Conservation (phyloP, 2,113 vertebrate genomes). For the Limnothrissa miodon region DNA sequence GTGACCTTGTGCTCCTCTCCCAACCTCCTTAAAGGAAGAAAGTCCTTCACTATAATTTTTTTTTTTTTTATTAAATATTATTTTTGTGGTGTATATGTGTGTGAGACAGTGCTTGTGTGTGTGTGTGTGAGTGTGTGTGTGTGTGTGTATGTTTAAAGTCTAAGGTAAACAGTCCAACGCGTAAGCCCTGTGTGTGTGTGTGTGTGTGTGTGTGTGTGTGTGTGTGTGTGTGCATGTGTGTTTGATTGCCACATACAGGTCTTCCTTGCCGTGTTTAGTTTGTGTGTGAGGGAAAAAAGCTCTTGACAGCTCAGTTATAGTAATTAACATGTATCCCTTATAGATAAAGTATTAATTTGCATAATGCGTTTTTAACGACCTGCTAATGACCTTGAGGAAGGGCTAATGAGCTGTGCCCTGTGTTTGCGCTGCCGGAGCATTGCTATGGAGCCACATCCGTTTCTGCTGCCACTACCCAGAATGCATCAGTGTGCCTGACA, state of each 20-base stretch:
- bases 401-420: constrained; percentile 48
- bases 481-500: background rate
- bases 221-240: constrained; percentile 10
- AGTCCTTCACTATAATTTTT: too few species aligned
- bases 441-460: background rate
- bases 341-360: constrained; percentile 56
- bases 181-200: constrained; percentile 5
- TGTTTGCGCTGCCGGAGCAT: constrained; percentile 42
- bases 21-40: too few species aligned
- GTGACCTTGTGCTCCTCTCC: background rate
- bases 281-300: constrained; percentile 20
- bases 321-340: constrained; percentile 51
- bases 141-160: too few species aligned
- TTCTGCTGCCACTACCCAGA: background rate
- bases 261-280: background rate
- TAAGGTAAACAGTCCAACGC: too few species aligned
- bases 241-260: background rate
- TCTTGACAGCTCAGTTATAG: constrained; percentile 47
- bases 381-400: constrained; percentile 53
- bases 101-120: background rate
- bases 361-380: constrained; percentile 58
- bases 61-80: too few species aligned
- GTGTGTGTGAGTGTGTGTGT: too few species aligned
- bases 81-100: background rate
- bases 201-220: background rate